Conservation (phyloP, 2,797 vertebrate genomes). For the Sitta carolinensis region DNA sequence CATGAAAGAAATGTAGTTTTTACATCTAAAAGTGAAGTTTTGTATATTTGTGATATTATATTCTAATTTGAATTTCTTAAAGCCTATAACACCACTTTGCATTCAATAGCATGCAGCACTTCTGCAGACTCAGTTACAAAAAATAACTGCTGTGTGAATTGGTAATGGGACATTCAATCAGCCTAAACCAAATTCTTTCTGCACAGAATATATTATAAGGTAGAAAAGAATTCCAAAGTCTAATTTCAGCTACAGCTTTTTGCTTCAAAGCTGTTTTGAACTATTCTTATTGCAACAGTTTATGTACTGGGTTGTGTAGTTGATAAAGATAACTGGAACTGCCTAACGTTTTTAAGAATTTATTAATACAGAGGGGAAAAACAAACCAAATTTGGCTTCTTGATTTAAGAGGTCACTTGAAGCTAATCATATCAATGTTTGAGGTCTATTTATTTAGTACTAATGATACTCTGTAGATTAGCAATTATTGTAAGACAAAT, state of each 20-base stretch:
- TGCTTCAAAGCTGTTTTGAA: neutral
- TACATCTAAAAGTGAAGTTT: neutral
- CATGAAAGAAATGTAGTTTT: neutral
- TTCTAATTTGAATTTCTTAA: neutral
- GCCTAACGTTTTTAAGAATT: neutral
- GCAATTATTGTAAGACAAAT: slow-evolving; percentile 8
- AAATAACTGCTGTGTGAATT: slow-evolving; percentile 12
- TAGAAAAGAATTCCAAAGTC: neutral
- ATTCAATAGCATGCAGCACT: slow-evolving; percentile 13
- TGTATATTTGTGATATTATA: neutral
- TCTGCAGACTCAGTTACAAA: slow-evolving; percentile 25
- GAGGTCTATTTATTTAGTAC: neutral
- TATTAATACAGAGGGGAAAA: neutral
- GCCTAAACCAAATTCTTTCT: slow-evolving; percentile 27
- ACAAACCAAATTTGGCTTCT: neutral
- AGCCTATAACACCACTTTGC: neutral
- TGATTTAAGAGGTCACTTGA: slow-evolving; percentile 19
- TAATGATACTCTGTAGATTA: slow-evolving; percentile 3
- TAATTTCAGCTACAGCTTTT: slow-evolving; percentile 2
- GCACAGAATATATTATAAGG: slow-evolving; percentile 16
- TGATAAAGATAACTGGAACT: neutral
- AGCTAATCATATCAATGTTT: neutral
- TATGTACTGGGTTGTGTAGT: neutral
- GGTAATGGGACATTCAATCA: slow-evolving; percentile 44
- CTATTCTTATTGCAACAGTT: neutral